These are phyloP conservation scores for Cataglyphis hispanica DNA, from an alignment of 1,140 invertebrate species.

Conservation along the genomic window DNA sequence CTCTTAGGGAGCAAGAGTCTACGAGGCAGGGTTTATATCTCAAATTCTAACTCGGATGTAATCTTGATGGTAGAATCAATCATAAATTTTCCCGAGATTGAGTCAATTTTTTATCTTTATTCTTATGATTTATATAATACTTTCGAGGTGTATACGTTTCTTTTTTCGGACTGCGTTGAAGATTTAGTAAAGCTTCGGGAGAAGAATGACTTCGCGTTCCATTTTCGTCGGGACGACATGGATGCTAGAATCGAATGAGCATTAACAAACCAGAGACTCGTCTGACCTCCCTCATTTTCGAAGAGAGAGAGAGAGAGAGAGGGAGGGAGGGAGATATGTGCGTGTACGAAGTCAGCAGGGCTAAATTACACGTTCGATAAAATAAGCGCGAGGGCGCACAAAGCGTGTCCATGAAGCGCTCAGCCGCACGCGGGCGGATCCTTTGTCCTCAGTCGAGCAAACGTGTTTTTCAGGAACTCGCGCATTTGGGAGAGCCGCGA, in stretches of 20 bases:
- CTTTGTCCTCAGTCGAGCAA: slow-evolving; percentile 46
- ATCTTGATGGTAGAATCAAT: neutral
- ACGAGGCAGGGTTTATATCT: neutral
- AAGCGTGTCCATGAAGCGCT: slow-evolving; percentile 42
- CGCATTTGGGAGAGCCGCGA: slow-evolving; percentile 30
- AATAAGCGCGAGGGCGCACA: slow-evolving; percentile 45
- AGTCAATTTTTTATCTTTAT: neutral
- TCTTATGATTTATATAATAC: neutral
- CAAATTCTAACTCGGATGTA: neutral
- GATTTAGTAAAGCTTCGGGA: neutral
- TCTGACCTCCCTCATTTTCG: no score
- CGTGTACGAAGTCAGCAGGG: slow-evolving; percentile 30
- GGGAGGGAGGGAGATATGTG: neutral
- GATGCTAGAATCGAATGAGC: slow-evolving; percentile 10
- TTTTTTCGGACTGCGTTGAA: neutral
- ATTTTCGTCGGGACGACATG: neutral
- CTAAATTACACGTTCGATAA: slow-evolving; percentile 61
- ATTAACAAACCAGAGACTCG: slow-evolving; percentile 11
- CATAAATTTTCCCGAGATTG: neutral
- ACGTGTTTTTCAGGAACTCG: slow-evolving; percentile 51
- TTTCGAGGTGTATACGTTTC: neutral
- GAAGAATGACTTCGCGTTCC: neutral
- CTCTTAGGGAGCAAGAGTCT: slow-evolving; percentile 13
- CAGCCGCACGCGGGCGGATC: slow-evolving; percentile 29
- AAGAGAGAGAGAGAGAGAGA: neutral